These are phyloP conservation scores for Apamea epomidion DNA, from an alignment of 2,888 invertebrate species.

Conservation along the genomic window DNA sequence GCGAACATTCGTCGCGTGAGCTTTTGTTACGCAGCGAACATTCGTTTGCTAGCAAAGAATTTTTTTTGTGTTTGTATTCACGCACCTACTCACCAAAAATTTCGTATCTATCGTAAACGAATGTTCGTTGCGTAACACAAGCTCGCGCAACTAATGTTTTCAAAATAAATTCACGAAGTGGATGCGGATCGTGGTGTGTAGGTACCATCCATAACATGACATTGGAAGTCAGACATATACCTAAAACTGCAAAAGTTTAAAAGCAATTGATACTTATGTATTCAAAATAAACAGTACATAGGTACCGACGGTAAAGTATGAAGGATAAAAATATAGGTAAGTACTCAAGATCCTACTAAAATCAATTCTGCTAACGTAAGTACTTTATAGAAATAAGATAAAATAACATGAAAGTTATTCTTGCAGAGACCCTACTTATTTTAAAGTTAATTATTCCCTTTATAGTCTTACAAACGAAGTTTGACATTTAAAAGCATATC, in stretches of 20 bases:
- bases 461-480: conserved; percentile 50
- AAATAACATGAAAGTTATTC: conserved; percentile 41
- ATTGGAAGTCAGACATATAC: neutral
- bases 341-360: conserved; percentile 6
- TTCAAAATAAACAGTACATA: neutral
- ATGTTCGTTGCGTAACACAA: neutral
- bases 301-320: neutral
- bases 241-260: neutral
- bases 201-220: neutral
- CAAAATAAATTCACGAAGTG: neutral
- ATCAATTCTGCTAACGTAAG: conserved; percentile 37
- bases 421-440: conserved; percentile 39
- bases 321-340: neutral
- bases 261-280: neutral
- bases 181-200: neutral
- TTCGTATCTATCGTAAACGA: neutral
- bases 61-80: too few species aligned
- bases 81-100: neutral
- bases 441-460: conserved; percentile 56
- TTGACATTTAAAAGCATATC: conserved; percentile 59
- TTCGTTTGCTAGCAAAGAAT: neutral
- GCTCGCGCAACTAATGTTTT: neutral
- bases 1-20: neutral
- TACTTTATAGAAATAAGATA: conserved; percentile 10
- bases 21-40: neutral